Evolutionary conservation across 2,888 invertebrate genomes (phyloP), one percentile per base, ranked within the genome.

Genomic region (Drosophila prostipennis): DNA sequence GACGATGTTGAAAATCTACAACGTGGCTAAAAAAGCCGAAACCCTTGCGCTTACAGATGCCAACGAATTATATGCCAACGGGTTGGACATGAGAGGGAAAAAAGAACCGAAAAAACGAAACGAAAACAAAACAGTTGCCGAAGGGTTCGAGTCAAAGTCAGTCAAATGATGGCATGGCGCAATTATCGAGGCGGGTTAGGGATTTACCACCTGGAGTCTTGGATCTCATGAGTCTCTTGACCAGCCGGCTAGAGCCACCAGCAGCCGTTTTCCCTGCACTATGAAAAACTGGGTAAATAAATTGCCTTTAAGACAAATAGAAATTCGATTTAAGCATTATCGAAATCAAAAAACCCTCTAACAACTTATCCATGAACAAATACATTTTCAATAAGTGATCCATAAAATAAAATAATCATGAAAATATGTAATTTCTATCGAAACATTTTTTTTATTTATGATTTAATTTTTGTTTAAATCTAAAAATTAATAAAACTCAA

Each of bases 141-240:
- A 83, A 76, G 83, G 83, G 83, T 80, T 79, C 72, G 75, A 77
- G 80, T 78, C 82, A 82, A 82, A 83, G 72, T 67, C 83, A 82
- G 76, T 80, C 81, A 81, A 80, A 82, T 55, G 71, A 70, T 71
- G 74, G 74, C 75, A 82, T 82, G 76, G 76, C 77, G 86, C 83
- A 84, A 84, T 84, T 84, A 86, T 80, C 77, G 78, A 59, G 53
- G 60, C 77, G 74, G 86, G 75, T 79, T 84, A 84, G 76, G 85
- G 85, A 85, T 85, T 87, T 85, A 85, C 85, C 85, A 85, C 87
- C 85, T 85, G 85, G 85, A 80, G 74, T 70, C 53, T 53, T 23
- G 68, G 56, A 71, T 42, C 11, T 69, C 77, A 72, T 32, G 16
- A 26, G 26, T 26, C 16, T 16, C 71, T 68, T 75, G 75, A 64